phyloP scores from a whole-genome alignment of 2,797 vertebrate genomes.

The Galaxias olidus region DNA sequence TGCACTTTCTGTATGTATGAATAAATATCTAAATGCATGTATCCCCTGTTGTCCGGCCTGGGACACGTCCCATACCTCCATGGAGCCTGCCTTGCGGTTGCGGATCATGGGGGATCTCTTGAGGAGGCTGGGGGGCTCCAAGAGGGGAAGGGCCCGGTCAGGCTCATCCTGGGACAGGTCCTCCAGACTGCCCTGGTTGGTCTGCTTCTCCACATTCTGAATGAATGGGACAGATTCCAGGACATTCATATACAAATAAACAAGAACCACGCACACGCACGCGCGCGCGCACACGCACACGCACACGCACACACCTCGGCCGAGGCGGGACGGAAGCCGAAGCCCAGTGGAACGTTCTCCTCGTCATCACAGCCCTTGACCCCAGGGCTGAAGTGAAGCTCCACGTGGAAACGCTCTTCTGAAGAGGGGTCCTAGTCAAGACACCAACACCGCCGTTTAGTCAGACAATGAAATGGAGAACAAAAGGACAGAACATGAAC shows the following conservation, averaged over 20 bases:
- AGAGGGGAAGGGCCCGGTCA: slow-evolving; percentile 69
- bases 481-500: background rate
- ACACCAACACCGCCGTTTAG: slow-evolving; percentile 3
- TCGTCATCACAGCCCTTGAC: slow-evolving; percentile 86
- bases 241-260: background rate
- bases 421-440: slow-evolving; percentile 81
- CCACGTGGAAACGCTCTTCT: slow-evolving; percentile 88
- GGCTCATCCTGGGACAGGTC: slow-evolving; percentile 85
- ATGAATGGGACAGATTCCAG: slow-evolving; percentile 34
- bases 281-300: background rate
- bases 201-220: slow-evolving; percentile 87
- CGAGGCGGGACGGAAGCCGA: slow-evolving; percentile 86
- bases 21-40: too few species aligned
- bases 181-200: slow-evolving; percentile 89
- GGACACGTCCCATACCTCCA: slow-evolving; percentile 81
- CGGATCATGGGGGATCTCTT: slow-evolving; percentile 86
- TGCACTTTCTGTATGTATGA: too few species aligned
- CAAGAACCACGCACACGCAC: background rate
- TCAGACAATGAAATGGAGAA: background rate
- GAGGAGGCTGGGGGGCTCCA: slow-evolving; percentile 79
- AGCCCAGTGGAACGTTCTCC: slow-evolving; percentile 82
- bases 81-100: slow-evolving; percentile 89
- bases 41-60: too few species aligned
- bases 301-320: slow-evolving; percentile 72
- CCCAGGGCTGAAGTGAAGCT: slow-evolving; percentile 88